A percentile compares a stretch with the other conserved stretches of the same genome.
phyloP scores from a whole-genome alignment of 1,140 invertebrate species.

The Megathymus violae region DNA sequence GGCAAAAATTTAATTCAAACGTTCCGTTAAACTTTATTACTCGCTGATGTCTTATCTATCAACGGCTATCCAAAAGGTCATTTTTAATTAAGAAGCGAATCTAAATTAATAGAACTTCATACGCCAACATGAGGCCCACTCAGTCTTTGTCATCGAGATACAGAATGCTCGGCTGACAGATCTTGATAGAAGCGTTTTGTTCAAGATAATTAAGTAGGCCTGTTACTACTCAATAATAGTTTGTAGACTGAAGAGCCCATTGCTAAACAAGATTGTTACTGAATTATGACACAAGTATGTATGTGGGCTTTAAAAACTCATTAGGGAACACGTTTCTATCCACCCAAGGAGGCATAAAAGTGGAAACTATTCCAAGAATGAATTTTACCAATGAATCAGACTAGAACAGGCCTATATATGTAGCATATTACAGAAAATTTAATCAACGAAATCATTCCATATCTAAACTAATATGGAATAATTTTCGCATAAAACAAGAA shows the following conservation, averaged over 20 bases:
- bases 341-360: too few species aligned
- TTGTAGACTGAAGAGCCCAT: not conserved
- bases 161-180: not conserved
- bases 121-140: not conserved
- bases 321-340: not conserved
- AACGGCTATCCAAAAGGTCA: too few species aligned
- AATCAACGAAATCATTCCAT: not conserved
- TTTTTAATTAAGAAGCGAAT: too few species aligned
- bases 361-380: too few species aligned
- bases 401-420: too few species aligned
- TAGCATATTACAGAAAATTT: too few species aligned
- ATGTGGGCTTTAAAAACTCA: not conserved
- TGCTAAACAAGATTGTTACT: not conserved
- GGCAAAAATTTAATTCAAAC: too few species aligned
- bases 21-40: too few species aligned
- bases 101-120: too few species aligned
- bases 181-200: not conserved
- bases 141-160: not conserved
- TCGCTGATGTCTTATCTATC: too few species aligned
- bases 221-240: not conserved
- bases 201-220: not conserved
- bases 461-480: not conserved
- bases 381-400: too few species aligned
- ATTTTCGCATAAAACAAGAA: conserved; percentile 49
- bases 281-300: not conserved